These are phyloP conservation scores for Patella ulyssiponensis DNA, from an alignment of 2,888 invertebrate genomes.

Conservation along the genomic window DNA sequence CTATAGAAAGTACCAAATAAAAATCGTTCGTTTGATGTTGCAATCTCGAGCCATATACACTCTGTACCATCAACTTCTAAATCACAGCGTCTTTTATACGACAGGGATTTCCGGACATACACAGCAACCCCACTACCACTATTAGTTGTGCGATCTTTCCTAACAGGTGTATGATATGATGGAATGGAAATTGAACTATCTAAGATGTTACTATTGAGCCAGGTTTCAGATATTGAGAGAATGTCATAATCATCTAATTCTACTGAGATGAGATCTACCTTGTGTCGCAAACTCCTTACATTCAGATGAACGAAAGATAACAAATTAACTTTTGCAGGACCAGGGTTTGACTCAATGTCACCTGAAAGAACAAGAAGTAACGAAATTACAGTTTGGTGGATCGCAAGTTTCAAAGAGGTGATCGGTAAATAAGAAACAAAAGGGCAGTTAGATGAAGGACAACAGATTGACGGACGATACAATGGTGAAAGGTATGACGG, in stretches of 20 bases:
- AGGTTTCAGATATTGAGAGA: neutral
- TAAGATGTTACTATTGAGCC: neutral
- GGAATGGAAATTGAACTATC: neutral
- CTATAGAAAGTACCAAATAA: slow-evolving; percentile 2
- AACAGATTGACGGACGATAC: too few species aligned
- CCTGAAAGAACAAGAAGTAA: neutral
- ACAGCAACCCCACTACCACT: slow-evolving; percentile 5
- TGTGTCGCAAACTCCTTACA: slow-evolving; percentile 4
- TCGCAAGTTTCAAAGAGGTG: too few species aligned
- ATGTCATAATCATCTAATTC: neutral
- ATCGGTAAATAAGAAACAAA: too few species aligned
- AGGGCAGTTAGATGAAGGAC: too few species aligned
- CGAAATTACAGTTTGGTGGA: too few species aligned
- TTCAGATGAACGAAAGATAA: slow-evolving; percentile 10
- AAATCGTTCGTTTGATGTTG: neutral
- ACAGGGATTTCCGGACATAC: neutral
- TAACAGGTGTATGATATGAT: neutral
- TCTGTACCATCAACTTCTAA: neutral
- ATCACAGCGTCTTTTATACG: neutral
- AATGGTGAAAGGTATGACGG: too few species aligned
- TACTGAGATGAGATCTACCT: neutral
- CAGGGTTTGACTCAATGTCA: slow-evolving; percentile 5
- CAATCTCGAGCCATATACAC: neutral
- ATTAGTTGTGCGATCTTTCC: neutral
- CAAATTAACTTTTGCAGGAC: neutral